Evolutionary conservation across 2,113 vertebrate genomes (phyloP).

Genomic region (Bufo gargarizans): DNA sequence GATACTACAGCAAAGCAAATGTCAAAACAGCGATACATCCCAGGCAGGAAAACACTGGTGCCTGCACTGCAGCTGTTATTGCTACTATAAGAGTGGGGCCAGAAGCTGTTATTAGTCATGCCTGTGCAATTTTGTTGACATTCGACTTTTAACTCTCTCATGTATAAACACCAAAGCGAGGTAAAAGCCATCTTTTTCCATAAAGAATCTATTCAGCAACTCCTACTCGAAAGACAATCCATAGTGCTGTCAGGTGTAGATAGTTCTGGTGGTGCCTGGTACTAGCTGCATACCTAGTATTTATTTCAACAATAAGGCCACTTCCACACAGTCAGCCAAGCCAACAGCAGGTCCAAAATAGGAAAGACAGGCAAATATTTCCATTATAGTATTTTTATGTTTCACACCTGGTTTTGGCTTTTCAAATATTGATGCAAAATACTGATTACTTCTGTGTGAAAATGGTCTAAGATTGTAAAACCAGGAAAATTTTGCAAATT

Average conservation of each 20-base stretch:
- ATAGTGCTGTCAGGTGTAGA: neutral
- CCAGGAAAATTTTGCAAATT: too few species aligned
- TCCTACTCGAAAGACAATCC: neutral
- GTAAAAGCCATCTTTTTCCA: slow-evolving; percentile 54
- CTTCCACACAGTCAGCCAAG: neutral
- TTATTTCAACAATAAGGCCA: neutral
- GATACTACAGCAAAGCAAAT: slow-evolving; percentile 49
- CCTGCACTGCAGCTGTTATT: slow-evolving; percentile 65
- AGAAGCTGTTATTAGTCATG: slow-evolving; percentile 68
- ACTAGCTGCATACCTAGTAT: neutral
- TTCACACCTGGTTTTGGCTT: too few species aligned
- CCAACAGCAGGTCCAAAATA: too few species aligned
- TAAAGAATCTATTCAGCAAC: slow-evolving; percentile 60
- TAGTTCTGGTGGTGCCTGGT: neutral
- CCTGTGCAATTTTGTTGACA: slow-evolving; percentile 62
- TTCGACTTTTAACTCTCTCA: slow-evolving; percentile 64
- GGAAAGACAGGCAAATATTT: too few species aligned
- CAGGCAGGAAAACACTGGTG: slow-evolving; percentile 62
- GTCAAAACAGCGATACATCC: slow-evolving; percentile 63
- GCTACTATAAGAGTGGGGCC: slow-evolving; percentile 59
- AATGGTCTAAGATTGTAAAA: too few species aligned
- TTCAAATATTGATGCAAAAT: too few species aligned
- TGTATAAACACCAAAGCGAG: slow-evolving; percentile 62
- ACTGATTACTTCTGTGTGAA: too few species aligned
- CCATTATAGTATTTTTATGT: too few species aligned